Base-by-base conservation (phyloP, 2,797 vertebrate genomes). In the Aeoliscus strigatus region DNA sequence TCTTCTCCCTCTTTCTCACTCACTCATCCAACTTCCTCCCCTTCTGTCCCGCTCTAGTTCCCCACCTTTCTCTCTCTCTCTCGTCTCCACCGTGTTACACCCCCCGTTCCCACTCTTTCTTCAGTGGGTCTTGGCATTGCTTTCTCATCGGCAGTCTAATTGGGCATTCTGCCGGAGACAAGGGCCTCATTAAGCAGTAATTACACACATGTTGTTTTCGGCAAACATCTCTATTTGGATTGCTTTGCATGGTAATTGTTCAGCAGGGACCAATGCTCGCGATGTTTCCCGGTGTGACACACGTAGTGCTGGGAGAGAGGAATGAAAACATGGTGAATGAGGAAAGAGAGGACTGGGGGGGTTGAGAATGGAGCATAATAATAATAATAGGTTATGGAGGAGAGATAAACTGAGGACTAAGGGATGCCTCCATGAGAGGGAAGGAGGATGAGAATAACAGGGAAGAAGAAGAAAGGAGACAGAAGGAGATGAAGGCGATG, bases 171-270 rank as follows among this genome's bases (percentile, higher is more conserved):
- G 89, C 91, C 91, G 90, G 80, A 94, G 93, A 97, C 94, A 95
- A 96, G 92, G 81, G 92, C 89, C 93, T 98, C 94, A 97, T 97
- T 98, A 97, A 93, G 92, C 92, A 92, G 94, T 97, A 97, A 97
- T 98, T 97, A 96, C 93, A 93, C 94, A 96, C 93, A 94, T 94
- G 94, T 94, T 98, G 94, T 97, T 97, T 96, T 97, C 93, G 89
- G 92, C 94, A 98, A 98, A 98, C 94, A 98, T 97, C 95, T 96
- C 92, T 91, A 93, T 96, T 96, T 94, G 93, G 89, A 91, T 90
- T 89, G 87, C 90, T 92, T 90, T 83, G 90, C 91, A 88, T 87
- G 85, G 89, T 93, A 94, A 96, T 90, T 90, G 93, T 93, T 94
- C 91, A 79, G 89, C 80, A 77, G 89, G 88, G 90, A 90, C 86